Base-by-base conservation (phyloP, 2,888 invertebrate genomes). In the Noctua janthe region DNA sequence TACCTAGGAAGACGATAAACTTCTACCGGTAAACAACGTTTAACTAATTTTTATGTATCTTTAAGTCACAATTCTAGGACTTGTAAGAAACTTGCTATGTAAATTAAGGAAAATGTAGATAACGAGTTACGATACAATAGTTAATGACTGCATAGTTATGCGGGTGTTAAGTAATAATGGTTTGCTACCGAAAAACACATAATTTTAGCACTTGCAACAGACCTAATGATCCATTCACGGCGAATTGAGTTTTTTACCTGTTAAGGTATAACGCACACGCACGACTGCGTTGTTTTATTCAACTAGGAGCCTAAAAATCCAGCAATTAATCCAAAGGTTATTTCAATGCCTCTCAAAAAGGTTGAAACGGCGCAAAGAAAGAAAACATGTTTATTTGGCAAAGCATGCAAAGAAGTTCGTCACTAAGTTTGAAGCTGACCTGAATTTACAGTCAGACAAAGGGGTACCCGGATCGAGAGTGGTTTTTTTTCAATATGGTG, bases 201-300 rank as follows among this genome's bases (percentile, higher is more conserved):
- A 81, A 83, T 88, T 86, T 84, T 82, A 78, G 54, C 85, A 80
- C 71, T 89, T 89, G 56, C 88, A 88, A 90, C 83, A 81, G 59
- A 82, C 64, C 71, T 85, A 90, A 85, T 89, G 88, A 88, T 83
- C 76, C 89, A 88, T 87, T 78, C 64, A 79, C 66, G 47, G 70
- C 82, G 51, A 69, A 71, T 47, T 56, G 20, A 51, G 35, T 82
- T 88, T 84, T 84, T 81, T 82, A 43, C 15, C 70, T 43, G 39
- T 66, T 82, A 71, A 82, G 74, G 85, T 80, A 62, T 70, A 82
- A 76, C 66, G 71, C 71, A 77, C 75, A 85, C 47, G 20, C 71
- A 66, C 35, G 5, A 17, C 49, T n/a, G 0, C 43, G 20, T 51
- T 51, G 1, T 49, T 51, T 67, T 23, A 74, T 11, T 71, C 0